phyloP scores from a whole-genome alignment of 2,888 invertebrate species.

The Acanthacorydalis orientalis region DNA sequence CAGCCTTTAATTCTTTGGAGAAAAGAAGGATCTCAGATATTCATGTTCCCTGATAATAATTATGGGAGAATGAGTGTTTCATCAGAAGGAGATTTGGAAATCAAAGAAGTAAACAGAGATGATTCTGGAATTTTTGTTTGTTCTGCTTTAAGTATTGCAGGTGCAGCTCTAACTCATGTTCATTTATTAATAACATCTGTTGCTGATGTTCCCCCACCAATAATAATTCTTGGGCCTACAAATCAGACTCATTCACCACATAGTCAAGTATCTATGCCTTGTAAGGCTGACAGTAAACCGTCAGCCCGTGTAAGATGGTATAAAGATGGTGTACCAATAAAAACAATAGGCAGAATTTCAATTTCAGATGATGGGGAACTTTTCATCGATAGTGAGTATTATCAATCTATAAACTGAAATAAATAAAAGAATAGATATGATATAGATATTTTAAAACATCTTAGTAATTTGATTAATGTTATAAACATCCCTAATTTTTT shows the following conservation, averaged over 20 bases:
- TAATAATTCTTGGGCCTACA: constrained; percentile 70
- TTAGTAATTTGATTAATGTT: neutral
- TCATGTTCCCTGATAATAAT: constrained; percentile 63
- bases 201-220: constrained; percentile 68
- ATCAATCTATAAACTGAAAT: no score
- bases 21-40: constrained; percentile 77
- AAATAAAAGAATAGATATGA: no score
- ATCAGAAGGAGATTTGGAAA: constrained; percentile 48
- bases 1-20: constrained; percentile 90
- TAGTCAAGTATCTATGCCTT: constrained; percentile 64
- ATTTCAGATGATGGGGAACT: constrained; percentile 53
- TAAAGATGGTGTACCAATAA: constrained; percentile 48
- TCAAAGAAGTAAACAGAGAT: constrained; percentile 46
- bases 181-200: constrained; percentile 66
- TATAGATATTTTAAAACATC: neutral
- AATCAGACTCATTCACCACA: constrained; percentile 72
- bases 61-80: constrained; percentile 53
- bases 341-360: constrained; percentile 28
- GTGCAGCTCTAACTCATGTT: constrained; percentile 73
- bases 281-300: constrained; percentile 58
- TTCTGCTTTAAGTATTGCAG: constrained; percentile 89
- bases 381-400: constrained; percentile 51
- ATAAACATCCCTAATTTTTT: neutral
- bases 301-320: constrained; percentile 56
- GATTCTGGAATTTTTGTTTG: constrained; percentile 72